These are phyloP conservation scores for Drosophila funebris DNA, from an alignment of 1,140 invertebrate species.

Conservation along the genomic window DNA sequence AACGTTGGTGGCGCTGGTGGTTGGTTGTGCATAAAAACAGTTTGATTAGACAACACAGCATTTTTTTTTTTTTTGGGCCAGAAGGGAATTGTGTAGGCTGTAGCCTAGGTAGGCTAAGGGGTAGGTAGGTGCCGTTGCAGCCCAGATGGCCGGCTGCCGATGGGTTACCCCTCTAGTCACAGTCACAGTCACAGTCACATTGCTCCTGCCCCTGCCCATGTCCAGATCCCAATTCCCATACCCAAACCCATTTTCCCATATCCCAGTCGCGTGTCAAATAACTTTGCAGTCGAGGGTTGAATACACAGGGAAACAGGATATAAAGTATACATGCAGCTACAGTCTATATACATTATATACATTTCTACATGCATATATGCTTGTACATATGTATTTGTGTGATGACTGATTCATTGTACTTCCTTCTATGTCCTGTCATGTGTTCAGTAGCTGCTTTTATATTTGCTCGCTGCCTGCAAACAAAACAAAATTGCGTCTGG, in stretches of 20 bases:
- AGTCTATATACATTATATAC: not conserved
- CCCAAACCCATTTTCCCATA: slow-evolving; percentile 28
- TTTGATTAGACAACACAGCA: slow-evolving; percentile 25
- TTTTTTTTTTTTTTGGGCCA: not conserved
- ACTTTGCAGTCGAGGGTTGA: slow-evolving; percentile 66
- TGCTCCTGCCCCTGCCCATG: no score
- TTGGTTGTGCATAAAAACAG: slow-evolving; percentile 20
- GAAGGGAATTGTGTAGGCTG: no score
- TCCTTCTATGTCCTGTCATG: not conserved
- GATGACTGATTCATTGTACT: slow-evolving; percentile 24
- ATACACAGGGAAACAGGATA: slow-evolving; percentile 7
- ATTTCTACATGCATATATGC: not conserved
- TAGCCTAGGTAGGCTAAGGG: not conserved
- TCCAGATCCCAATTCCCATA: slow-evolving; percentile 22
- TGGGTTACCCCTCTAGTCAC: not conserved
- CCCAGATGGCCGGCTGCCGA: slow-evolving; percentile 4
- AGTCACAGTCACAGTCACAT: slow-evolving; percentile 28
- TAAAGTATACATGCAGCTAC: not conserved
- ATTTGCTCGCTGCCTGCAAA: slow-evolving; percentile 21
- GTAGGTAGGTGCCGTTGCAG: not conserved
- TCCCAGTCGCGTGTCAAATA: slow-evolving; percentile 72
- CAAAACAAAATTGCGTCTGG: slow-evolving; percentile 1
- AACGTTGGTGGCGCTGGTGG: slow-evolving; percentile 2
- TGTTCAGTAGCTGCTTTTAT: slow-evolving; percentile 15
- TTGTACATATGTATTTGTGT: not conserved